Base-by-base conservation (phyloP, 2,797 vertebrate species). In the Propithecus perrieri region DNA sequence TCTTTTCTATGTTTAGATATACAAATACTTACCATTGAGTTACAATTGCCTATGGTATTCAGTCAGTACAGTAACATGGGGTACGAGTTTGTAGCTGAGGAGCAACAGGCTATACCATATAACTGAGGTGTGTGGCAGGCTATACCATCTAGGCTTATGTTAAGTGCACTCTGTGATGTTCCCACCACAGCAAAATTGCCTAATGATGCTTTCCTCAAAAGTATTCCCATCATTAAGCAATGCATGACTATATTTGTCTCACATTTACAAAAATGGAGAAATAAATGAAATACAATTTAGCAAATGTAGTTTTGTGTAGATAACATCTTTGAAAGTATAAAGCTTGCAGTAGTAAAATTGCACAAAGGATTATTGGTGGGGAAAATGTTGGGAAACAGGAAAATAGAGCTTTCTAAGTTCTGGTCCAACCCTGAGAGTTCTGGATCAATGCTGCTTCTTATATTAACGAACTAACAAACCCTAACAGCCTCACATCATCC, bases 181-280 rank as follows among this genome's bases (percentile, higher is more conserved):
- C 30, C 6, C 14, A 63, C 14, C 13, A 17, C 15, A 33, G n/a
- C 61, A 33, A 33, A 67, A 67, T 11, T 20, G 15, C n/a, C 18
- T 22, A 22, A 20, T 35, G 65, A 35, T 22, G 9, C 65, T 22
- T 67, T 67, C 35, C n/a, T 67, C 65, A 35, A 22, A 67, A 67
- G 65, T 67, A 67, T 67, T 7, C 9, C 65, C n/a, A 22, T 35
- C 65, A 67, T 13, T 67, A 35, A 20, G 18, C 65, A 67, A 67
- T 20, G 18, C n/a, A 69, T 35, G 65, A 69, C n/a, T 28, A 8
- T 22, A 95, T 85, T 69, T 83, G 43, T 75, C 12, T 91, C 46
- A 46, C 18, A 85, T 92, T 87, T 96, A 85, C 10, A 71, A 76
- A 96, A 69, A 69, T 59, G 6, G 20, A 90, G 71, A 96, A 92